A percentile compares a stretch with the other conserved stretches of the same genome.
Conservation (phyloP, 2,888 invertebrate genomes). For the Rhagonycha lutea region DNA sequence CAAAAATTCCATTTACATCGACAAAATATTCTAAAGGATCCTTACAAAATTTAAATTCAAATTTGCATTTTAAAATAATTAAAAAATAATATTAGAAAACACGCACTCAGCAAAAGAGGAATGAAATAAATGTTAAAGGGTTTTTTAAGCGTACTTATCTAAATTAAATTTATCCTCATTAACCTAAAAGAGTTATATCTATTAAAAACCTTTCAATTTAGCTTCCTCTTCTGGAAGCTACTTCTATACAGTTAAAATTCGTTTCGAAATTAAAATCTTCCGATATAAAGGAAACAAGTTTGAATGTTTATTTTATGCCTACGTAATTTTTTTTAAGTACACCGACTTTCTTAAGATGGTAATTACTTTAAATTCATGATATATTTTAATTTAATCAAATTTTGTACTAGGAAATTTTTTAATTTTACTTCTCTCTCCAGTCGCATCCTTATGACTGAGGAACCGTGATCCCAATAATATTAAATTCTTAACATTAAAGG, state of each 20-base stretch:
- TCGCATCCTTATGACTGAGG: too few relatives aligned
- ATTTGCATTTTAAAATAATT: not conserved
- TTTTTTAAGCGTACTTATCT: not conserved
- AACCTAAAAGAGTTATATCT: constrained; percentile 1
- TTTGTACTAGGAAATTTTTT: too few relatives aligned
- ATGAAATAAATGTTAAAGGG: not conserved
- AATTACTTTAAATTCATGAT: too few relatives aligned
- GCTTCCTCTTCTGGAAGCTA: not conserved
- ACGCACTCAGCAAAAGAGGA: not conserved
- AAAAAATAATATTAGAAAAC: not conserved
- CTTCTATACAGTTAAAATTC: not conserved
- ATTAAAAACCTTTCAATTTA: constrained; percentile 2
- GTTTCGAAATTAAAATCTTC: not conserved
- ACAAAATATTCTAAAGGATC: not conserved
- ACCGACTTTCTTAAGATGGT: not conserved
- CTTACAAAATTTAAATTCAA: not conserved
- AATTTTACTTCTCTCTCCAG: too few relatives aligned
- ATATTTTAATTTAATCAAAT: too few relatives aligned
- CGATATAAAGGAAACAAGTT: not conserved
- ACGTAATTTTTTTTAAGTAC: not conserved
- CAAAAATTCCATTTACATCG: not conserved
- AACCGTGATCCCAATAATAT: too few relatives aligned
- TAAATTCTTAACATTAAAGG: too few relatives aligned
- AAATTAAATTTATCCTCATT: constrained; percentile 10
- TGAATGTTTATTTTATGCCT: not conserved